These are phyloP conservation scores for Galemys pyrenaicus DNA, from an alignment of 2,113 vertebrate species.

Conservation along the genomic window DNA sequence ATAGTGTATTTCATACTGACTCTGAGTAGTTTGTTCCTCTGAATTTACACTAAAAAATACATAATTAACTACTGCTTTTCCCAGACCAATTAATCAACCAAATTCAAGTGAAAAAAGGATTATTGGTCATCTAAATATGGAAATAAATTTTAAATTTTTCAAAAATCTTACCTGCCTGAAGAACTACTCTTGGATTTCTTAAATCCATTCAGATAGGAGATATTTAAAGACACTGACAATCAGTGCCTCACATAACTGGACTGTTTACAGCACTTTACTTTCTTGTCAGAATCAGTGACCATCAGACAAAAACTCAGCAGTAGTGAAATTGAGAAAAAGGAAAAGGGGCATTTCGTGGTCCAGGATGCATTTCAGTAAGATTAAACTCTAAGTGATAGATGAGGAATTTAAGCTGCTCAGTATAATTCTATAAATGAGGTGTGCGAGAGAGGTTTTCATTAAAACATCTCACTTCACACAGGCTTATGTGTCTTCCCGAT, in stretches of 20 bases:
- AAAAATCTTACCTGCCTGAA: constrained; percentile 61
- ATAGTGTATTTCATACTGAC: background rate
- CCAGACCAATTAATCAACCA: constrained; percentile 44
- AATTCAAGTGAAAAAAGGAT: constrained; percentile 40
- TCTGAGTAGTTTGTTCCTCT: constrained; percentile 19
- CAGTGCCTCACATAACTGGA: constrained; percentile 60
- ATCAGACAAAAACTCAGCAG: constrained; percentile 63
- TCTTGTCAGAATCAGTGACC: constrained; percentile 80
- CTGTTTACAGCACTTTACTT: constrained; percentile 79
- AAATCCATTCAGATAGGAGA: constrained; percentile 79
- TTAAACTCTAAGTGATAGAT: constrained; percentile 53
- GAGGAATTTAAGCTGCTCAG: constrained; percentile 60
- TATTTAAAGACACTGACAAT: constrained; percentile 79
- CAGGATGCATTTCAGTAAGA: constrained; percentile 39
- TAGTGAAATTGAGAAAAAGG: constrained; percentile 22
- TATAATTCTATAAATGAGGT: constrained; percentile 64
- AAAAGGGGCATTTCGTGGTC: constrained; percentile 11
- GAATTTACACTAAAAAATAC: constrained; percentile 42
- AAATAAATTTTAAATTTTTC: constrained; percentile 65
- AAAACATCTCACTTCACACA: constrained; percentile 26
- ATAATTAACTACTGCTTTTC: background rate
- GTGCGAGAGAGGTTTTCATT: constrained; percentile 53
- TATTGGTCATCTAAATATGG: background rate
- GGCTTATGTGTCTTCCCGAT: constrained; percentile 31
- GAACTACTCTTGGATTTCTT: constrained; percentile 64